These are phyloP conservation scores for Luperina nickerlii DNA, from an alignment of 2,888 invertebrate species.

Conservation along the genomic window DNA sequence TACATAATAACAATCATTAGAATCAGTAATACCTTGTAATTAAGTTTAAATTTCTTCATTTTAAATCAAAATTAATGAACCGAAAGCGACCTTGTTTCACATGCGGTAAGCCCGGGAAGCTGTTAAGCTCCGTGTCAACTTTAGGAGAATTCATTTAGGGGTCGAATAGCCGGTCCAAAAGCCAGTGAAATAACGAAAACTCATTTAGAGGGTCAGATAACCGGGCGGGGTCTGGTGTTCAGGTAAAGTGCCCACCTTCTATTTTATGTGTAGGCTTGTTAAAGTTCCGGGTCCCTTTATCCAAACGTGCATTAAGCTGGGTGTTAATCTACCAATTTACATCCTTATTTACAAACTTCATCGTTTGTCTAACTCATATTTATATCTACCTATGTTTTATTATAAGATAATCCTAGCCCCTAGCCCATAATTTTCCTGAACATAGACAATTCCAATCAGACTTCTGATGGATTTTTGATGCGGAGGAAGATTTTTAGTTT, in stretches of 20 bases:
- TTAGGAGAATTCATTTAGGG: conserved; percentile 64
- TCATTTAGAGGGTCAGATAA: conserved; percentile 67
- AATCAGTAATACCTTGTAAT: conserved; percentile 6
- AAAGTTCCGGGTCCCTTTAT: conserved; percentile 9
- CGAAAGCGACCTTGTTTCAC: conserved; percentile 47
- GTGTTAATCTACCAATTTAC: conserved; percentile 31
- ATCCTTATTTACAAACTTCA: conserved; percentile 26
- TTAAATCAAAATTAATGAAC: conserved; percentile 59
- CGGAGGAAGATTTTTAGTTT: neutral
- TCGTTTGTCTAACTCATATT: neutral
- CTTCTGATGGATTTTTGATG: neutral
- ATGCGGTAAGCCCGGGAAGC: conserved; percentile 43
- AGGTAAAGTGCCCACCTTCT: conserved; percentile 53
- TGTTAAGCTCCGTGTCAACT: conserved; percentile 65
- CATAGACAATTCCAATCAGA: neutral
- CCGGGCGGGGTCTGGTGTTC: conserved; percentile 53
- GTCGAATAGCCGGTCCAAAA: conserved; percentile 60
- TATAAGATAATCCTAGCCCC: neutral
- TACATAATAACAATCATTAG: no score
- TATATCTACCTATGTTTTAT: neutral
- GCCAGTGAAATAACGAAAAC: conserved; percentile 66
- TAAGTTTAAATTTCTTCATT: conserved; percentile 21
- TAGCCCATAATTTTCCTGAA: neutral
- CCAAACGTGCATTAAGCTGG: conserved; percentile 28
- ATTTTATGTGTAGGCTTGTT: conserved; percentile 35